Percentiles rank a stretch among this genome's conserved stretches.
phyloP scores from a whole-genome alignment of 1,140 invertebrate genomes.

The Lasaia peninsularis region DNA sequence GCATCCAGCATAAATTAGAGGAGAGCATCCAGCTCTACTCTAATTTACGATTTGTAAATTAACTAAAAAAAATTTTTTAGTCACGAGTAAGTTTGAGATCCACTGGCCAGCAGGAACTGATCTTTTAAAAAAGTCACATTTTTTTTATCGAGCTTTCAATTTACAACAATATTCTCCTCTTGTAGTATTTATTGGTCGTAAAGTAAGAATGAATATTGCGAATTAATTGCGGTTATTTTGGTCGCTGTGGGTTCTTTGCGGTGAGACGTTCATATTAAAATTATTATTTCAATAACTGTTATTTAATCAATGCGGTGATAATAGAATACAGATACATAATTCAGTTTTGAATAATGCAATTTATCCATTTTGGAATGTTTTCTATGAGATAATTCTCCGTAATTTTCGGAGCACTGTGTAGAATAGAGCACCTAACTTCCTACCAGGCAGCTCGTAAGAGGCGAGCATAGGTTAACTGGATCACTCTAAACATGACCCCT shows the following conservation, averaged over 20 bases:
- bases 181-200: slow-evolving; percentile 38
- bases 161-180: slow-evolving; percentile 35
- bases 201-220: slow-evolving; percentile 34
- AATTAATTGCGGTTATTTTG: slow-evolving; percentile 38
- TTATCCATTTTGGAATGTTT: no score
- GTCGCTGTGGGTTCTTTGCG: slow-evolving; percentile 20
- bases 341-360: no score
- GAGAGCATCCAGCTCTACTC: no score
- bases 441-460: no score
- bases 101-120: slow-evolving; percentile 32
- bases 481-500: no score
- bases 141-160: slow-evolving; percentile 37
- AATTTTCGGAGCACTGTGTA: no score
- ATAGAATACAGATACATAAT: neutral
- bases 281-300: slow-evolving; percentile 16
- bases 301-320: neutral
- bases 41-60: no score
- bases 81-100: neutral
- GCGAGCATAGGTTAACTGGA: no score
- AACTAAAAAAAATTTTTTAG: no score
- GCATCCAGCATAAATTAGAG: no score
- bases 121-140: slow-evolving; percentile 38
- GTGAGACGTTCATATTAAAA: slow-evolving; percentile 9
- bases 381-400: no score
- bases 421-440: no score